Evolutionary conservation across 1,140 invertebrate species (phyloP), one percentile per base, ranked within the genome.

Genomic region (Rhyacophila brunnea): DNA sequence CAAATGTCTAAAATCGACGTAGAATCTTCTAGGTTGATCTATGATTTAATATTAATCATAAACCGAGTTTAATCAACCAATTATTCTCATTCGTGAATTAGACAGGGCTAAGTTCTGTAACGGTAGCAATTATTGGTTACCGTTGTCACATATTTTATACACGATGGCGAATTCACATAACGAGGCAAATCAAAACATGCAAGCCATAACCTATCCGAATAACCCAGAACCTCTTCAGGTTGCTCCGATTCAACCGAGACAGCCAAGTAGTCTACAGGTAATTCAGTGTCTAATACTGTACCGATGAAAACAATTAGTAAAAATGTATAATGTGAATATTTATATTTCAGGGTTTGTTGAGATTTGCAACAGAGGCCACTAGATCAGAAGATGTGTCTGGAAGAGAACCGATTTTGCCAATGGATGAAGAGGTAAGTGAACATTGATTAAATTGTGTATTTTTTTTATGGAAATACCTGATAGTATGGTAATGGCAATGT

Each of bases 281-380:
- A 55, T 10, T 11, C 28, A 40, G 23, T 28, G 40, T 40, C 35
- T 20, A 14, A n/a, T 35, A 50, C 32, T 47, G 14, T 20, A 23
- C 28, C 14, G 20, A 23, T 47, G 14, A 14, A 6, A 19, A 11
- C 20, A 11, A 14, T 45, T 11, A 42, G 6, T 13, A 40, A 40
- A 28, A 28, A 28, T 28, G 23, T 28, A 9, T 28, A 3, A 28
- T 28, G 23, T 28, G 9, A n/a, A 10, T 45, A 20, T n/a, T 43
- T 34, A 50, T 49, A 68, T 68, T 80, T 17, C 79, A 87, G 75
- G 85, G 84, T 23, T 67, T 88, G 1, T 70, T 88, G 1, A 74
- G 81, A 57, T 87, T 84, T 74, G 81, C 83, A 3, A 81, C 86
- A 78, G 83, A 87, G 66, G 83, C 83, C 6, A 81, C 81, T 4